Conservation (phyloP, 37 sponge, comb jelly and placozoan genomes). For the Chondrosia reniformis region DNA sequence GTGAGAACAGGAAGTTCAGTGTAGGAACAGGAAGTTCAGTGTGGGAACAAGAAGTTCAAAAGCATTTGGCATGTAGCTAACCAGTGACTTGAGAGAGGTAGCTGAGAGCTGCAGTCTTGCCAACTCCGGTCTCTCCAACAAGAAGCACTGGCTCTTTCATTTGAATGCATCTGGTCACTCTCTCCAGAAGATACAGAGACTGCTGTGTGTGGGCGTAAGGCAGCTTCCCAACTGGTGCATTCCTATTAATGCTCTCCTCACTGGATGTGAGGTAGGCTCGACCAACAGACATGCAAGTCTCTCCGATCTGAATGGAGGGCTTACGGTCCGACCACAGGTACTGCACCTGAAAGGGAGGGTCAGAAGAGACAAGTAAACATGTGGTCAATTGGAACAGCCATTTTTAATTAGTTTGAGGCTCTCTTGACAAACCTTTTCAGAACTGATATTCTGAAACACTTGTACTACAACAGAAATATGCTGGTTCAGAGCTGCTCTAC, state of each 20-base stretch:
- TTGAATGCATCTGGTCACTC: constrained; percentile 72
- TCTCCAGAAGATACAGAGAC: constrained; percentile 81
- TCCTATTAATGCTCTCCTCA: constrained; percentile 14
- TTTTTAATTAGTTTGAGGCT: no score
- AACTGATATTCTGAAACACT: constrained; percentile 21
- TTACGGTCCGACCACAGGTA: constrained; percentile 44
- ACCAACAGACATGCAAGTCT: constrained; percentile 44
- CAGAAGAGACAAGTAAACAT: background rate
- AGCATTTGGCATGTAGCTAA: background rate
- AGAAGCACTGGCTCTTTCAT: constrained; percentile 87
- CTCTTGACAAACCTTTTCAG: background rate
- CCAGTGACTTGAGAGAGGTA: constrained; percentile 82
- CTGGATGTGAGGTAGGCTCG: constrained; percentile 34
- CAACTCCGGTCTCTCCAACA: constrained; percentile 97
- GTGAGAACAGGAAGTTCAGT: background rate
- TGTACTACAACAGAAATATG: background rate
- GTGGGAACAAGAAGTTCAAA: background rate
- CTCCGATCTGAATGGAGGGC: constrained; percentile 35
- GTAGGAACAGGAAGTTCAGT: background rate
- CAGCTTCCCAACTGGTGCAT: background rate
- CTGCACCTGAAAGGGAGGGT: constrained; percentile 38
- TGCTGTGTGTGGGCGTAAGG: constrained; percentile 77
- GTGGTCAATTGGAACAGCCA: background rate
- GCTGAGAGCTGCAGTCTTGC: constrained; percentile 88
- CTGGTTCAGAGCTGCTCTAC: background rate